Conservation (phyloP, 2,888 invertebrate genomes). For the Nowickia ferox region DNA sequence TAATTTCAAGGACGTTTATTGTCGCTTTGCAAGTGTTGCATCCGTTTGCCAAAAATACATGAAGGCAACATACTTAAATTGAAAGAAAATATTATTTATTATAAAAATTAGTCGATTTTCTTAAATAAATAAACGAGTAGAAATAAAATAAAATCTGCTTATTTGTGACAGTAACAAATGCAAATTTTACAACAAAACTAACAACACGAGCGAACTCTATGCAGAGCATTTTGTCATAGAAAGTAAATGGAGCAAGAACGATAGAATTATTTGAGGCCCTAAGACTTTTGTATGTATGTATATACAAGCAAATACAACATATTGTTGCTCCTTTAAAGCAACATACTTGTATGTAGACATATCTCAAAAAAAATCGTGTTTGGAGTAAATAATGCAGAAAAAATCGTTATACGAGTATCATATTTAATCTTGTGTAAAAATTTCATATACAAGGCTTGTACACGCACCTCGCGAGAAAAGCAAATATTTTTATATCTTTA, state of each 20-base stretch:
- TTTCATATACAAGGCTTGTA: no score
- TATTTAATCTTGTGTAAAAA: no score
- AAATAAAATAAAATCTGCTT: neutral
- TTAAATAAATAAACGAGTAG: conserved; percentile 17
- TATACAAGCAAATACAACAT: no score
- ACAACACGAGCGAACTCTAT: neutral
- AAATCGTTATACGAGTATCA: no score
- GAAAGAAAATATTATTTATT: conserved; percentile 13
- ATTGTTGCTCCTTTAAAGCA: neutral
- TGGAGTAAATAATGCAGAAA: no score
- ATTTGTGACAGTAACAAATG: conserved; percentile 55
- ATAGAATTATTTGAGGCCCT: conserved; percentile 13
- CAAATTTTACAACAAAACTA: conserved; percentile 40
- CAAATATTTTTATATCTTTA: no score
- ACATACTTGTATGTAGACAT: no score
- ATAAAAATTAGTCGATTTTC: conserved; percentile 14
- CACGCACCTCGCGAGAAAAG: no score
- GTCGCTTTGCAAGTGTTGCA: conserved; percentile 55
- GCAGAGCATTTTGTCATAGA: conserved; percentile 9
- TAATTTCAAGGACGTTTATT: conserved; percentile 69
- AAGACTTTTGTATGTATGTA: no score
- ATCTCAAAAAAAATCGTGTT: no score
- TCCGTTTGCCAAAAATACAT: conserved; percentile 52
- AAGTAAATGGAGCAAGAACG: conserved; percentile 60
- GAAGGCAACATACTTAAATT: conserved; percentile 27